These are phyloP conservation scores for Luffia ferchaultella DNA, from an alignment of 2,888 invertebrate genomes.

Conservation along the genomic window DNA sequence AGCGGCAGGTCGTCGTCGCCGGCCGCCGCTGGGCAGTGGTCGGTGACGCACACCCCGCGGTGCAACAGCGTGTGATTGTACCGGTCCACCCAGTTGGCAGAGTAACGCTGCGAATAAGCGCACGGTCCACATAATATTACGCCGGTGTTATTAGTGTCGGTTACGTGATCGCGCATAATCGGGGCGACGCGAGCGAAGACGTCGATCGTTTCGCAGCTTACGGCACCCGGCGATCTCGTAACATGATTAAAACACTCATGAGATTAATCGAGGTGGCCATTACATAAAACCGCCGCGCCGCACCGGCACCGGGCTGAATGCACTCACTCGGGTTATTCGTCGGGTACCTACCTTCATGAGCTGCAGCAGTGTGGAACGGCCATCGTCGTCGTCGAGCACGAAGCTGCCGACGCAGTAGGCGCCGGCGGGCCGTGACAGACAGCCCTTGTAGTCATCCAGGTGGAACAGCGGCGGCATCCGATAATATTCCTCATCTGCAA, in stretches of 20 bases:
- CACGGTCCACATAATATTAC: background rate
- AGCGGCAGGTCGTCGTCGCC: background rate
- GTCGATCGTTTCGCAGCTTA: too few species aligned
- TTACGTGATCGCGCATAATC: background rate
- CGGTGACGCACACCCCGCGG: slow-evolving; percentile 41
- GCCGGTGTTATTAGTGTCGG: background rate
- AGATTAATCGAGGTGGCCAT: too few species aligned
- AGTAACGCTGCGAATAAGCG: slow-evolving; percentile 30
- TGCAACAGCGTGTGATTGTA: slow-evolving; percentile 55
- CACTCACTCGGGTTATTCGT: background rate
- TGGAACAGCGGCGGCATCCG: slow-evolving; percentile 44
- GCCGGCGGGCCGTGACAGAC: slow-evolving; percentile 32
- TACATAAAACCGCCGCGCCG: background rate
- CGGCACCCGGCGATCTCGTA: too few species aligned
- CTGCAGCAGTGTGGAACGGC: slow-evolving; percentile 25
- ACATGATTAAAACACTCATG: too few species aligned
- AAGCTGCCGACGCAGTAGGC: slow-evolving; percentile 50
- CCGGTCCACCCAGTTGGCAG: slow-evolving; percentile 47
- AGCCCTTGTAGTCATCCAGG: slow-evolving; percentile 42
- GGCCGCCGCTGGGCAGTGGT: slow-evolving; percentile 23
- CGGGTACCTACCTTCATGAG: slow-evolving; percentile 30
- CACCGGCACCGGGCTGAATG: background rate
- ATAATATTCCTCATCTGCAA: slow-evolving; percentile 47
- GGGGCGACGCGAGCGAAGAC: too few species aligned
- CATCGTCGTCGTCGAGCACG: slow-evolving; percentile 29